Evolutionary conservation across 2,888 invertebrate genomes (phyloP).

Genomic region (Muscina levida): DNA sequence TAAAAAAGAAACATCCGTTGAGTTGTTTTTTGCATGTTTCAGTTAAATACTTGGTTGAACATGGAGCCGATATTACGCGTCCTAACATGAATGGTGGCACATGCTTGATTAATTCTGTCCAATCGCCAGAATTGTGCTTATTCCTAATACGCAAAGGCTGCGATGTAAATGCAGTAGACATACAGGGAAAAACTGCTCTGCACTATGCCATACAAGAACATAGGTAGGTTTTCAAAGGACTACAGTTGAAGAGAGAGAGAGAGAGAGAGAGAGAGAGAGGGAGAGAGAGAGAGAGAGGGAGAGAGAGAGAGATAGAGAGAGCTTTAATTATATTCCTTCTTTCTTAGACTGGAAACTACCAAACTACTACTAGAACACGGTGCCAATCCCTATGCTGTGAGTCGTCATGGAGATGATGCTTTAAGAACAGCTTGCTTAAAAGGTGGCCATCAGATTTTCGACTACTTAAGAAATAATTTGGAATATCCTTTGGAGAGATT

Average conservation of each 20-base stretch:
- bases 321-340: neutral
- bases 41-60: slow-evolving; percentile 87
- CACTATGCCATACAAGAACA: slow-evolving; percentile 96
- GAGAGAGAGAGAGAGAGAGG: too few species aligned
- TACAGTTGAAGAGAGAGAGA: too few species aligned
- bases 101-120: slow-evolving; percentile 95
- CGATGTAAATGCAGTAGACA: slow-evolving; percentile 91
- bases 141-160: slow-evolving; percentile 90
- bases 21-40: slow-evolving; percentile 68
- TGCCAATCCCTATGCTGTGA: slow-evolving; percentile 88
- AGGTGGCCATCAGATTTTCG: slow-evolving; percentile 87
- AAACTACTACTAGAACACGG: slow-evolving; percentile 89
- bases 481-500: slow-evolving; percentile 85
- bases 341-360: slow-evolving; percentile 87
- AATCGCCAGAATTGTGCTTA: slow-evolving; percentile 89
- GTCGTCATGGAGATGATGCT: slow-evolving; percentile 93
- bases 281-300: too few species aligned
- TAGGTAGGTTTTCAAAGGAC: slow-evolving; percentile 80
- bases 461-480: slow-evolving; percentile 84
- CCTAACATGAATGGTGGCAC: slow-evolving; percentile 96
- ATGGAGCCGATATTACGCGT: slow-evolving; percentile 90
- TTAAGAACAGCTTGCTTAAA: slow-evolving; percentile 92
- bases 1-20: neutral
- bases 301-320: too few species aligned
- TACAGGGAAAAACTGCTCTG: slow-evolving; percentile 93